Evolutionary conservation across 2,888 invertebrate species (phyloP), one percentile per base, ranked within the genome.

Genomic region (Cryptus armator): DNA sequence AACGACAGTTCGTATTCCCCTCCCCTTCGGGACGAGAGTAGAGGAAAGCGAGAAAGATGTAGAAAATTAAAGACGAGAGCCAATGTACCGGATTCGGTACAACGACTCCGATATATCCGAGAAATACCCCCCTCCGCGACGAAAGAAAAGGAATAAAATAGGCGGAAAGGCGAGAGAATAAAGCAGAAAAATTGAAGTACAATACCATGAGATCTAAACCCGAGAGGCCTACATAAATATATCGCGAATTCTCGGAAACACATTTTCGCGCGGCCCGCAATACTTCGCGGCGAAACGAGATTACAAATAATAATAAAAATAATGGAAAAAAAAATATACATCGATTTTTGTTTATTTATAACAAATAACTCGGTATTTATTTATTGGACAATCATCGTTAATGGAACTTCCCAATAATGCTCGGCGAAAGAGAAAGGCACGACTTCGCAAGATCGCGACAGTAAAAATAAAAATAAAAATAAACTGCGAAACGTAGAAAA

Each of bases 71-170:
- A 53, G 24, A 66, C 16, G 56, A 64, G 37, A 19, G 59, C 24
- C 43, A 48, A 68, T 76, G 83, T 74, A 77, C 77, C 74, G 77
- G 74, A 86, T 86, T 84, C 77, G 84, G 74, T 86, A 72, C 80
- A 71, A 77, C 56, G 80, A 77, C 68, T 83, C 48, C 72, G 67
- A 80, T 80, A 56, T 51, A 80, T 68, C 76, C 67, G n/a, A 72
- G 76, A 44, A 74, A 37, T 37, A 3, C 67, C 66, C 66, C 75
- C 71, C 76, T 82, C 71, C 48, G 62, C 70, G 66, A 79, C 72
- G 56, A 70, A 70, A 53, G 67, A 53, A 64, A 46, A 71, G 16
- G 44, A 19, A 43, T 64, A 37, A 9, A 48, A 43, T 12, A 37
- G 37, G 37, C 6, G 59, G 59, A 48, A 43, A 24, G 48, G 6